A percentile compares a stretch with the other conserved stretches of the same genome.
These are phyloP conservation scores for Pristionchus japonicus DNA, from an alignment of 2,888 invertebrate genomes.

Conservation along the genomic window DNA sequence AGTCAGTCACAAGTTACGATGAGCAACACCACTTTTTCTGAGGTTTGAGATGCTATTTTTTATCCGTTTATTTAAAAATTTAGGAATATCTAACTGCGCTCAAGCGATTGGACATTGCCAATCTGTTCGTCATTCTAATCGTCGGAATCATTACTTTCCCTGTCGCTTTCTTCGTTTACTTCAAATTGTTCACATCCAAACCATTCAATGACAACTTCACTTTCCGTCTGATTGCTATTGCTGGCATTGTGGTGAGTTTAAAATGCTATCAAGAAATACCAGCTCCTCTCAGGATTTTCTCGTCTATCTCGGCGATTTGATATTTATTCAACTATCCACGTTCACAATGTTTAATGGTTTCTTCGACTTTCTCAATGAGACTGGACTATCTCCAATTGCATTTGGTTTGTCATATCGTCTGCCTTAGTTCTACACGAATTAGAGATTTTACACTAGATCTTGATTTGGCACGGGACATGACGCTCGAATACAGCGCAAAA, in stretches of 20 bases:
- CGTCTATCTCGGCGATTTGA: not conserved
- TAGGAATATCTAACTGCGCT: not conserved
- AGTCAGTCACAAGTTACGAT: not conserved
- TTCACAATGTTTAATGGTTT: not conserved
- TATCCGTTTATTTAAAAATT: not conserved
- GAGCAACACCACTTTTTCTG: not conserved
- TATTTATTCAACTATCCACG: not conserved
- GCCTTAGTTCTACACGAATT: not conserved
- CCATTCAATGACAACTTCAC: not conserved
- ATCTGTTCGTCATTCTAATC: not conserved
- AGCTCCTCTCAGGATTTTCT: not conserved
- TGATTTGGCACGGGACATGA: too few species aligned
- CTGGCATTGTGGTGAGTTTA: not conserved
- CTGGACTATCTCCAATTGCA: not conserved
- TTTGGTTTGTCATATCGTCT: not conserved
- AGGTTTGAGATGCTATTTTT: not conserved
- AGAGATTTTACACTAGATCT: too few species aligned
- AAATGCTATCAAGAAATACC: not conserved
- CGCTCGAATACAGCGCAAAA: too few species aligned
- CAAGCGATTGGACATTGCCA: not conserved
- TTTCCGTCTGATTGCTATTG: not conserved
- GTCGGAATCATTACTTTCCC: not conserved
- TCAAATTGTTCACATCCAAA: not conserved
- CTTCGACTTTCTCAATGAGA: not conserved
- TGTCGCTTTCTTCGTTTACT: not conserved